Evolutionary conservation across 2,888 invertebrate species (phyloP), one percentile per base, ranked within the genome.

Genomic region (Drosophila mimica): DNA sequence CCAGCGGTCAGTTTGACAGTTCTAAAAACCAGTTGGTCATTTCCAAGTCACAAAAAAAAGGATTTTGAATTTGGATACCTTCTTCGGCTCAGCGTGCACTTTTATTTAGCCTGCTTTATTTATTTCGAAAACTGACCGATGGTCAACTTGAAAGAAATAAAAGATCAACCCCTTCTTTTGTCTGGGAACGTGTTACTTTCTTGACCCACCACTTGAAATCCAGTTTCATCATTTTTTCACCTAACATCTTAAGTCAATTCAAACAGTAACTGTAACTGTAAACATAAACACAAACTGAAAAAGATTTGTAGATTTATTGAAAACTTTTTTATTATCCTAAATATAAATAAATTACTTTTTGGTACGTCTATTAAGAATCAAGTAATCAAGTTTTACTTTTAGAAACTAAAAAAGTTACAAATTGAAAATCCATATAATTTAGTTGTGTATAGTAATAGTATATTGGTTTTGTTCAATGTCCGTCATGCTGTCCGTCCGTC

Each of bases 1-100:
- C 81, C 86, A 88, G 71, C 67, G 63, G 61, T 56, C 54, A 61
- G 52, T 48, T 58, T 30, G 28, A 20, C 33, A 43, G 33, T 53
- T 53, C 40, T 13, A 38, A 31, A 86, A 83, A 83, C 85, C 79
- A 79, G 83, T 84, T 84, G 74, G 49, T 67, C 62, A 60, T 53
- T 70, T 76, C 25, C 30, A 57, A 53, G 51, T 57, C 36, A 25
- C 46, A 4, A 15, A 25, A 20, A 25, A 46, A 15, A 25, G 15
- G 15, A 46, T 46, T 46, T 46, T 25, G 8, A 8, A 25, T 8
- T 25, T 46, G 46, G 46, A 25, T 25, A 46, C 46, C 46, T 46
- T 46, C 25, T 46, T 25, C 15, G 15, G 25, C 46, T 46, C 46
- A 46, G 46, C 46, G 15, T 20, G 46, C 46, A 46, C 7, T 20